Conservation (phyloP, 1,140 invertebrate species). For the Drosophila bipectinata region DNA sequence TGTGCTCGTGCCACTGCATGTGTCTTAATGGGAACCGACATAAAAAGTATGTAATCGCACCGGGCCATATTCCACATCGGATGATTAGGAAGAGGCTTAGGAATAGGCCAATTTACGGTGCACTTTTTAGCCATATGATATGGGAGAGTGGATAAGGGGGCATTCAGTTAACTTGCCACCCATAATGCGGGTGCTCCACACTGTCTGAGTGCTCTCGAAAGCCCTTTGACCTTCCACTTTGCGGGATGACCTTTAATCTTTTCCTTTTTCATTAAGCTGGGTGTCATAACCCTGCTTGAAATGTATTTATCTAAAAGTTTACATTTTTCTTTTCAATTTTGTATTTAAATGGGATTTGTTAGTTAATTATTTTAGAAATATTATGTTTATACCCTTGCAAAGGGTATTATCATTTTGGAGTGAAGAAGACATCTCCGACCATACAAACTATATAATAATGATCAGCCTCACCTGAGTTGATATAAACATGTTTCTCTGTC, state of each 20-base stretch:
- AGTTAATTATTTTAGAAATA: too few relatives aligned
- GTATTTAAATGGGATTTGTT: background rate
- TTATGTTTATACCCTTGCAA: too few relatives aligned
- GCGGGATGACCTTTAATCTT: slow-evolving; percentile 7
- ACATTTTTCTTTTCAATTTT: background rate
- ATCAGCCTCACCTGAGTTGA: too few relatives aligned
- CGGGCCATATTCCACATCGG: slow-evolving; percentile 19
- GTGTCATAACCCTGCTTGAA: too few relatives aligned
- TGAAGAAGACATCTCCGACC: too few relatives aligned
- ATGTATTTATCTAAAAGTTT: background rate
- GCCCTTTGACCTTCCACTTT: slow-evolving; percentile 19
- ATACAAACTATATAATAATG: too few relatives aligned
- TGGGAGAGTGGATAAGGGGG: slow-evolving; percentile 9
- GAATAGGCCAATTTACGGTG: slow-evolving; percentile 36
- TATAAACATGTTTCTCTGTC: too few relatives aligned
- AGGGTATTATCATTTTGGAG: too few relatives aligned
- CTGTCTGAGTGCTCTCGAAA: slow-evolving; percentile 17
- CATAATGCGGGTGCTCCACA: slow-evolving; percentile 13
- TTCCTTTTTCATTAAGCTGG: background rate
- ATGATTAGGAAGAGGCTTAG: slow-evolving; percentile 12
- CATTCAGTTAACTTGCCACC: background rate
- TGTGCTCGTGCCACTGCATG: slow-evolving; percentile 92
- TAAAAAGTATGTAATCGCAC: slow-evolving; percentile 83
- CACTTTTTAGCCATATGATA: slow-evolving; percentile 3
- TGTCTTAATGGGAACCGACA: slow-evolving; percentile 87